Conservation (phyloP, 1,140 invertebrate species). For the Holotrichia oblita region DNA sequence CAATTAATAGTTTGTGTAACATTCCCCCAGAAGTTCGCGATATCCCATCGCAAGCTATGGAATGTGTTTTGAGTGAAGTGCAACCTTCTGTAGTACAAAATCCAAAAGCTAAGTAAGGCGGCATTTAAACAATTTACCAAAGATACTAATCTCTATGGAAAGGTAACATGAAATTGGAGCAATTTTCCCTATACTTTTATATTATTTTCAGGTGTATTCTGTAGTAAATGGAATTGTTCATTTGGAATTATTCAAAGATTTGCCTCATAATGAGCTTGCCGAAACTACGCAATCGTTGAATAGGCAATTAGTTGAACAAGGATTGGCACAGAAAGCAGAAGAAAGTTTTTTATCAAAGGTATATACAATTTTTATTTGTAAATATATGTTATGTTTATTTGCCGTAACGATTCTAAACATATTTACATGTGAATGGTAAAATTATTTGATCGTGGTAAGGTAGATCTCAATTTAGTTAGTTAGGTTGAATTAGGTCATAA, state of each 20-base stretch:
- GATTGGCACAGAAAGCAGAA: slow-evolving; percentile 71
- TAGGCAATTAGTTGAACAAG: slow-evolving; percentile 67
- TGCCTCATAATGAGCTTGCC: background rate
- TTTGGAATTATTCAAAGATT: slow-evolving; percentile 65
- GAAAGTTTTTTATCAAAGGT: slow-evolving; percentile 81
- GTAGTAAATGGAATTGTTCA: slow-evolving; percentile 76
- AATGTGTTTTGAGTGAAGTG: slow-evolving; percentile 75
- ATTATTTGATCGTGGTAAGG: too few species aligned
- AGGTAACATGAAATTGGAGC: too few species aligned
- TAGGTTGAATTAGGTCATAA: too few species aligned
- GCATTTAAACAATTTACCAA: slow-evolving; percentile 62
- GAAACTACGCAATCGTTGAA: slow-evolving; percentile 63
- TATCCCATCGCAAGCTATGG: slow-evolving; percentile 71
- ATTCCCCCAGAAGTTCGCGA: slow-evolving; percentile 49
- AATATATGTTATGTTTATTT: too few species aligned
- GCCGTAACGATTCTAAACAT: too few species aligned
- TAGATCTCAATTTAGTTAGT: too few species aligned
- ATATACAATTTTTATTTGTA: slow-evolving; percentile 39
- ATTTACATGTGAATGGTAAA: too few species aligned
- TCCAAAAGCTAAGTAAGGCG: slow-evolving; percentile 61
- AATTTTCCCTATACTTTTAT: too few species aligned
- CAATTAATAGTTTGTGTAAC: slow-evolving; percentile 53
- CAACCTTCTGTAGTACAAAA: slow-evolving; percentile 70
- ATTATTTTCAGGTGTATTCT: slow-evolving; percentile 79
- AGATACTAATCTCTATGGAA: slow-evolving; percentile 59